Base-by-base conservation (phyloP, 2,113 vertebrate genomes). In the Catharus fuscescens region DNA sequence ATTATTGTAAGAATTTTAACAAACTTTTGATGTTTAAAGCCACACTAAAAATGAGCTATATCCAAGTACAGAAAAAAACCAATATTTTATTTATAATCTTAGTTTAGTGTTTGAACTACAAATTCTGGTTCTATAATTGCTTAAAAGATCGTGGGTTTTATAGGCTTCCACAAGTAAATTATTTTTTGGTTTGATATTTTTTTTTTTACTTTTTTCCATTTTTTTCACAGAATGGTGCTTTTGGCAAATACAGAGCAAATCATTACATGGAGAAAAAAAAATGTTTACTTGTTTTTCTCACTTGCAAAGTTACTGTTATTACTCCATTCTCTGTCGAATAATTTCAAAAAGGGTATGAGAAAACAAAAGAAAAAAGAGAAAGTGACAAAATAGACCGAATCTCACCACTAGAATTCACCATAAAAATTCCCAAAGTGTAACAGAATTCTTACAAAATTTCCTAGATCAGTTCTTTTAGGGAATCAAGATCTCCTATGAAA, bases 71-170 rank as follows among this genome's bases (percentile, higher is more conserved):
- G 98, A 99, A 99, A 99, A 95, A 96, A 96, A 98, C 95, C 98
- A 99, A 98, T 99, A 98, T 98, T 99, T 99, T 99, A 99, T 99
- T 99, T 98, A 98, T 98, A 98, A 99, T 98, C 98, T 99, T 99
- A 98, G 98, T 98, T 98, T 99, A 98, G 98, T 98, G 98, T 98
- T 99, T 99, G 98, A 98, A 98, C 99, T 99, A 99, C 99, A 99
- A 99, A 99, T 98, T 99, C 98, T 98, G 98, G 93, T 98, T 98
- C 98, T 99, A 99, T 98, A 98, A 98, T 98, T 97, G 80, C 98
- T 99, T 98, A 97, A 98, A 99, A 99, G 98, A 98, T 99, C 97
- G 98, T 98, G 98, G 98, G 93, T 61, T 97, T 98, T 97, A 98
- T 98, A 98, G 98, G 98, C 98, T 98, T 97, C 98, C 97, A 98